These are phyloP conservation scores for Epirrita christyi DNA, from an alignment of 2,888 invertebrate genomes.

Conservation along the genomic window DNA sequence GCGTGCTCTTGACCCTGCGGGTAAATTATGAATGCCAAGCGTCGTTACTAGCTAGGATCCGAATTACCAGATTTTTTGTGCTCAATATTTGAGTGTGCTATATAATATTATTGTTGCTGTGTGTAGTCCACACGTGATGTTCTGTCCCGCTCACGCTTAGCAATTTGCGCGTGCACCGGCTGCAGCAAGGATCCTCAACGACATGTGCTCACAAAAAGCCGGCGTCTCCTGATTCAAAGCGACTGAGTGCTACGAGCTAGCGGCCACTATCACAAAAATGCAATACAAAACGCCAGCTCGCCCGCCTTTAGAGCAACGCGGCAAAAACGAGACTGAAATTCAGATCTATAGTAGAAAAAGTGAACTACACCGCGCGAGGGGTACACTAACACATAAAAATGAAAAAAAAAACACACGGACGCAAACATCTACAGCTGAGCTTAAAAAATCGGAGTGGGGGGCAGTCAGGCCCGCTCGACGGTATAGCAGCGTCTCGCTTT, in stretches of 20 bases:
- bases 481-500: conserved; percentile 63
- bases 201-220: conserved; percentile 77
- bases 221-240: conserved; percentile 58
- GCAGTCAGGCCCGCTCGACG: conserved; percentile 51
- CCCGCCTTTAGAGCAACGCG: conserved; percentile 83
- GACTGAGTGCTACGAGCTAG: conserved; percentile 55
- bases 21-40: conserved; percentile 82
- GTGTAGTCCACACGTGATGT: conserved; percentile 77
- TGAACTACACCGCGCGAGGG: conserved; percentile 84
- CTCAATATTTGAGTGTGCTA: conserved; percentile 82
- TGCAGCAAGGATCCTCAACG: conserved; percentile 60
- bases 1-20: conserved; percentile 82
- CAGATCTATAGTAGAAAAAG: conserved; percentile 86
- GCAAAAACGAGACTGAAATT: conserved; percentile 85
- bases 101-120: conserved; percentile 69
- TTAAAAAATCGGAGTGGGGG: conserved; percentile 84
- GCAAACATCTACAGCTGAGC: conserved; percentile 76
- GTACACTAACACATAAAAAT: conserved; percentile 84
- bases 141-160: conserved; percentile 70
- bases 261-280: conserved; percentile 71
- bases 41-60: conserved; percentile 83
- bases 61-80: conserved; percentile 82
- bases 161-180: conserved; percentile 74
- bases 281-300: conserved; percentile 77
- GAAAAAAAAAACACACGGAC: conserved; percentile 84